phyloP scores from a whole-genome alignment of 2,797 vertebrate species.

The Chrysocyon brachyurus region DNA sequence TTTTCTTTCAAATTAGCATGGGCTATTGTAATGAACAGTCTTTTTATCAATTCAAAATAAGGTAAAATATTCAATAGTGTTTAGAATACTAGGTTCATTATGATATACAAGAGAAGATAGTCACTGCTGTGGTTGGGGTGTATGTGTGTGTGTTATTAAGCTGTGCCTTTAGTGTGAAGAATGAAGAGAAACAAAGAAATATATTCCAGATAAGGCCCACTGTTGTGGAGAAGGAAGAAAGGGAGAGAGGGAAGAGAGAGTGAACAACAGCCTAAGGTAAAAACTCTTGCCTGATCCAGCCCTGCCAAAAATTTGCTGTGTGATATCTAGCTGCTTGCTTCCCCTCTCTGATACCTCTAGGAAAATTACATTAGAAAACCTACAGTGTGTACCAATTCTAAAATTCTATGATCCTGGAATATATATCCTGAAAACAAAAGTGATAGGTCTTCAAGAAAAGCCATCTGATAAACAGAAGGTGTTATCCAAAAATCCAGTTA shows the following conservation, averaged over 20 bases:
- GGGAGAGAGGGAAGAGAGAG: not conserved
- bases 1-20: constrained; percentile 43
- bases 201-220: not conserved
- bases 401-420: constrained; percentile 8
- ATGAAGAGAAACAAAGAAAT: constrained; percentile 38
- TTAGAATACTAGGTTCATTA: not conserved
- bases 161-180: not conserved
- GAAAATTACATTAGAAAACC: not conserved
- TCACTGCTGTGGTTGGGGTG: not conserved
- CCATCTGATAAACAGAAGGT: not conserved
- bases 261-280: not conserved
- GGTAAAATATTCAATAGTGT: constrained; percentile 37
- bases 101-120: not conserved
- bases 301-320: not conserved
- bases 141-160: not conserved
- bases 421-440: not conserved
- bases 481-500: not conserved
- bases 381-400: not conserved
- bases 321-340: not conserved
- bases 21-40: not conserved
- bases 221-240: not conserved
- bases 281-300: not conserved
- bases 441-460: not conserved
- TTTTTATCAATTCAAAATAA: constrained; percentile 58
- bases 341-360: not conserved